Conservation (phyloP, 2,113 vertebrate species). For the Siniperca chuatsi region DNA sequence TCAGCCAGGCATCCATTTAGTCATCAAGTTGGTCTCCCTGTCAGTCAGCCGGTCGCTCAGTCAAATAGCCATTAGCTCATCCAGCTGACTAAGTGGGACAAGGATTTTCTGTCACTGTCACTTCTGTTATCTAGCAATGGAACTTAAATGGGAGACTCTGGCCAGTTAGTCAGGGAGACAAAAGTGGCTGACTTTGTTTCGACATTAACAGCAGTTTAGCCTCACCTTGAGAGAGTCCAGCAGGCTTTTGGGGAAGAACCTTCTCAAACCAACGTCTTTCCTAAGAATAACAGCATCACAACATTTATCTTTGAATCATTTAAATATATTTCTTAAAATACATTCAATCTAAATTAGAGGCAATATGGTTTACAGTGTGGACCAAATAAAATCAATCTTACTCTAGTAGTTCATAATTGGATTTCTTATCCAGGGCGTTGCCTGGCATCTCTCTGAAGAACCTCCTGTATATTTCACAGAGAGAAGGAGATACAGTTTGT, state of each 20-base stretch:
- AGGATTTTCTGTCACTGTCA: background rate
- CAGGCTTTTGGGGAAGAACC: slow-evolving; percentile 97
- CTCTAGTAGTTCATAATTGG: slow-evolving; percentile 99
- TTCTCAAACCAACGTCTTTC: slow-evolving; percentile 97
- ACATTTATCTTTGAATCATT: background rate
- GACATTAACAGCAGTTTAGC: background rate
- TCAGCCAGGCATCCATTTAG: slow-evolving; percentile 54
- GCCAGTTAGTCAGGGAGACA: background rate
- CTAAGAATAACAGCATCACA: slow-evolving; percentile 71
- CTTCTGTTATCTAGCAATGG: background rate
- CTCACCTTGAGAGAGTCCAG: slow-evolving; percentile 99
- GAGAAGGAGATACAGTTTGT: slow-evolving; percentile 3
- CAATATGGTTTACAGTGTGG: background rate
- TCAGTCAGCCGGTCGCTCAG: background rate
- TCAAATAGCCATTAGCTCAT: slow-evolving; percentile 42
- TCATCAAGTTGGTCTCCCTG: slow-evolving; percentile 36
- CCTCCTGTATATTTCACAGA: slow-evolving; percentile 85
- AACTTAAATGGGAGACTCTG: background rate
- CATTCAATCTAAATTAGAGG: background rate
- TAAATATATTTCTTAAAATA: slow-evolving; percentile 6
- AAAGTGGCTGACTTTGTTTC: slow-evolving; percentile 3
- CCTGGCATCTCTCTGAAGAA: slow-evolving; percentile 98
- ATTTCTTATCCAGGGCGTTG: slow-evolving; percentile 98
- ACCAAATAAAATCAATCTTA: slow-evolving; percentile 82
- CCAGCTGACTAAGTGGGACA: background rate